Evolutionary conservation across 2,888 invertebrate species (phyloP).

Genomic region (Tiliacea aurago): DNA sequence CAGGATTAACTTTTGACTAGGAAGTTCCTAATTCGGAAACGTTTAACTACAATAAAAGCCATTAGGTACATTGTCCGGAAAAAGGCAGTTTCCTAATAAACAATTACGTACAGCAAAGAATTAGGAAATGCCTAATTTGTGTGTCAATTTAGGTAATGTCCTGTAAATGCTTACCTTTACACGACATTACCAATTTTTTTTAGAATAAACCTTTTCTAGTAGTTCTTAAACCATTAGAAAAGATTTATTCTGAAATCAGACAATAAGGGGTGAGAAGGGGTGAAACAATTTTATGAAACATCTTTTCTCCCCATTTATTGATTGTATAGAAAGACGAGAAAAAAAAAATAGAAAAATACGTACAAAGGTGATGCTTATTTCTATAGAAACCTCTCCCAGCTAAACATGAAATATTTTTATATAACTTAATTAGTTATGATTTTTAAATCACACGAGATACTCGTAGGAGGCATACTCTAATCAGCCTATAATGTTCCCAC

Average conservation of each 20-base stretch:
- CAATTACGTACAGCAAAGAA: not conserved
- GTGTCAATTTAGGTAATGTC: not conserved
- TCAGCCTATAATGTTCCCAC: too few species aligned
- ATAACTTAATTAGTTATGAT: not conserved
- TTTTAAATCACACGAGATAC: not conserved
- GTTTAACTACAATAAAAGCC: not conserved
- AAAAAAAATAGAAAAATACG: too few species aligned
- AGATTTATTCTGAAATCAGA: not conserved
- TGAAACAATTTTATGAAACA: not conserved
- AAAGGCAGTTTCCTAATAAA: not conserved
- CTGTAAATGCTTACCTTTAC: too few species aligned
- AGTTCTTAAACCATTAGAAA: too few species aligned
- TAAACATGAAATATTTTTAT: not conserved
- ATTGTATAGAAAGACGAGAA: too few species aligned
- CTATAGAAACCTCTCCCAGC: too few species aligned
- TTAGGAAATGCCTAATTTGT: slow-evolving; percentile 6
- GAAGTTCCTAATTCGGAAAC: slow-evolving; percentile 9
- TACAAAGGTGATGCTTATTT: too few species aligned
- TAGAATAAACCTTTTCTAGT: too few species aligned
- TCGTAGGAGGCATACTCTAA: too few species aligned
- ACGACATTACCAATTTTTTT: too few species aligned
- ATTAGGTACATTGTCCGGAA: slow-evolving; percentile 13
- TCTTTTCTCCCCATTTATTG: not conserved
- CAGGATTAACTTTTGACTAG: not conserved
- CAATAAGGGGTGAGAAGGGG: not conserved